A percentile compares a stretch with the other conserved stretches of the same genome.
Evolutionary conservation across 2,797 vertebrate genomes (phyloP).

Genomic region (Bucorvus abyssinicus): DNA sequence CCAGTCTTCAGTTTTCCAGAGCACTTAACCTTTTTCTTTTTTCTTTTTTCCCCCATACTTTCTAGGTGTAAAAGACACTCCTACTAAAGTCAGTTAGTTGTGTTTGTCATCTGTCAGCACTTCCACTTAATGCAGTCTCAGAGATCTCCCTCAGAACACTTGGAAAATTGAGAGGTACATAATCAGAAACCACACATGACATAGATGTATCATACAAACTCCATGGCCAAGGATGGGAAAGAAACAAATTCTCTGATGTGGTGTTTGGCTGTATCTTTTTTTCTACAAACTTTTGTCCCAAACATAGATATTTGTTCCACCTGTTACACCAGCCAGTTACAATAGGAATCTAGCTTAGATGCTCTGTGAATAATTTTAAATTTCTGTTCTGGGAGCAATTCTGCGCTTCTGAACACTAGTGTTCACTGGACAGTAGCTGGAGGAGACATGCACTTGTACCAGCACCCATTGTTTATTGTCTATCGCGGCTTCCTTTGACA

Average conservation of each 20-base stretch:
- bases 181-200: neutral
- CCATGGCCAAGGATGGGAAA: neutral
- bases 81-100: neutral
- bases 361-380: neutral
- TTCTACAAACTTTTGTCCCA: neutral
- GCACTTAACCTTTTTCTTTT: neutral
- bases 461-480: neutral
- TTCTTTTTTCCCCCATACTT: neutral
- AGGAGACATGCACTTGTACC: accelerated
- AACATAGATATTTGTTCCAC: neutral
- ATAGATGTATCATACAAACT: neutral
- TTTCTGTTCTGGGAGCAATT: neutral
- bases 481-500: neutral
- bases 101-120: neutral
- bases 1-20: neutral
- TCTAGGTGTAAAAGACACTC: neutral
- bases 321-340: neutral
- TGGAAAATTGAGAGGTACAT: neutral
- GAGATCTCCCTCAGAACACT: neutral
- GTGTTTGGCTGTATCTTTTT: neutral
- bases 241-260: neutral
- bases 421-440: neutral
- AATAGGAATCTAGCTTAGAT: neutral
- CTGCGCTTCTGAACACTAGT: neutral
- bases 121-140: neutral